Conservation (phyloP, 2,113 vertebrate species). For the Callopanchax toddi region DNA sequence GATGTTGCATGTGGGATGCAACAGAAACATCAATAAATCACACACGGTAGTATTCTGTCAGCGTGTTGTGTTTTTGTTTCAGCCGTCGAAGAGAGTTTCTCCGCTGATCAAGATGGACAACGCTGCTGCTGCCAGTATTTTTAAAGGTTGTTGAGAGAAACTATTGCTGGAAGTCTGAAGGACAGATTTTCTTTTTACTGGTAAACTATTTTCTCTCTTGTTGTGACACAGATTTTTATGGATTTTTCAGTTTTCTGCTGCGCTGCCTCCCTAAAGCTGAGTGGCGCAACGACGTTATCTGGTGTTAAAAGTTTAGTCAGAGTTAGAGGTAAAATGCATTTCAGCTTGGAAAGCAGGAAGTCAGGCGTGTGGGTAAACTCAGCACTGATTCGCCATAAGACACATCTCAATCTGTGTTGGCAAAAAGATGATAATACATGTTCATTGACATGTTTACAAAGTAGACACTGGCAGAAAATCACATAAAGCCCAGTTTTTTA, state of each 20-base stretch:
- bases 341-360: not conserved
- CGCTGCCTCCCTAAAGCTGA: conserved; percentile 1
- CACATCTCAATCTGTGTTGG: too few relatives aligned
- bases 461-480: too few relatives aligned
- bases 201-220: too few relatives aligned
- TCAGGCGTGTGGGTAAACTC: too few relatives aligned
- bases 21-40: conserved; percentile 22
- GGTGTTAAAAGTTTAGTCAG: not conserved
- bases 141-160: too few relatives aligned
- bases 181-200: not conserved
- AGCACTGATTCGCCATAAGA: too few relatives aligned
- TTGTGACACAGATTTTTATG: too few relatives aligned
- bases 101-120: not conserved
- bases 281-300: not conserved
- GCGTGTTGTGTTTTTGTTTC: not conserved
- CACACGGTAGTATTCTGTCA: conserved; percentile 8
- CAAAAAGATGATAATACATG: too few relatives aligned
- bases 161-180: too few relatives aligned
- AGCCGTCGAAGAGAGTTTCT: not conserved
- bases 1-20: conserved; percentile 26
- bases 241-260: not conserved
- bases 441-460: too few relatives aligned
- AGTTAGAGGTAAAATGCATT: not conserved
- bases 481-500: too few relatives aligned
- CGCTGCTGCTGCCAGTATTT: too few relatives aligned